These are phyloP conservation scores for Anarrhichthys ocellatus DNA, from an alignment of 2,113 vertebrate species.

Conservation along the genomic window DNA sequence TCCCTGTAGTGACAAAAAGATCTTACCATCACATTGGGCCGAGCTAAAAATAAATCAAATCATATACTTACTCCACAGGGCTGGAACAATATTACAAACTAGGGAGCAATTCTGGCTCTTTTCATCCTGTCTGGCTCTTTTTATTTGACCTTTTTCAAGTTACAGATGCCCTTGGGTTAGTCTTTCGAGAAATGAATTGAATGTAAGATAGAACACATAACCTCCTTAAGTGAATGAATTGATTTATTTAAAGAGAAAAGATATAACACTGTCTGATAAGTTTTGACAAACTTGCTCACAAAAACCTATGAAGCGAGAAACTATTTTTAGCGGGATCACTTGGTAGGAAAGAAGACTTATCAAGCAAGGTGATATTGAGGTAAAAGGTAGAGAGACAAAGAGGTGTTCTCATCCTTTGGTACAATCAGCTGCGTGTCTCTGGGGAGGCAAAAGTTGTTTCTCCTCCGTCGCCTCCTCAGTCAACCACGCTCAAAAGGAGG, in stretches of 20 bases:
- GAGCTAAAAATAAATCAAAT: constrained; percentile 57
- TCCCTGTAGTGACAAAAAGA: constrained; percentile 24
- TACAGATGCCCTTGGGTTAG: constrained; percentile 31
- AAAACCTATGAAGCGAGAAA: constrained; percentile 31
- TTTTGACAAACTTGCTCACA: constrained; percentile 54
- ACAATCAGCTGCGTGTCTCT: constrained; percentile 70
- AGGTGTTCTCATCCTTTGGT: constrained; percentile 65
- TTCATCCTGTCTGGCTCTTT: constrained; percentile 31
- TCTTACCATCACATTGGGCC: constrained; percentile 1
- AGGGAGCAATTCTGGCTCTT: constrained; percentile 3
- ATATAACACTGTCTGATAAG: constrained; percentile 41
- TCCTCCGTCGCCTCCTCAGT: constrained; percentile 70
- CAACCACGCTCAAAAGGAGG: constrained; percentile 71
- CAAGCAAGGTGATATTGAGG: constrained; percentile 70
- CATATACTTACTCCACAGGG: constrained; percentile 22
- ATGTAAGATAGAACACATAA: constrained; percentile 19
- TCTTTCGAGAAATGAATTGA: constrained; percentile 45
- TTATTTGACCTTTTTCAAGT: constrained; percentile 45
- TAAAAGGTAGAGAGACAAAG: constrained; percentile 65
- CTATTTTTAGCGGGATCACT: constrained; percentile 42
- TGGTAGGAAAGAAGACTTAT: constrained; percentile 47
- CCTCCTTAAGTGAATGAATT: constrained; percentile 13
- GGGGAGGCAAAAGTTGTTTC: constrained; percentile 66
- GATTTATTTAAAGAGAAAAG: constrained; percentile 27
- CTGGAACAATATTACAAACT: constrained; percentile 26